These are phyloP conservation scores for Paracentrotus lividus DNA, from an alignment of 53 echinoderm and acorn worm species.

Conservation along the genomic window DNA sequence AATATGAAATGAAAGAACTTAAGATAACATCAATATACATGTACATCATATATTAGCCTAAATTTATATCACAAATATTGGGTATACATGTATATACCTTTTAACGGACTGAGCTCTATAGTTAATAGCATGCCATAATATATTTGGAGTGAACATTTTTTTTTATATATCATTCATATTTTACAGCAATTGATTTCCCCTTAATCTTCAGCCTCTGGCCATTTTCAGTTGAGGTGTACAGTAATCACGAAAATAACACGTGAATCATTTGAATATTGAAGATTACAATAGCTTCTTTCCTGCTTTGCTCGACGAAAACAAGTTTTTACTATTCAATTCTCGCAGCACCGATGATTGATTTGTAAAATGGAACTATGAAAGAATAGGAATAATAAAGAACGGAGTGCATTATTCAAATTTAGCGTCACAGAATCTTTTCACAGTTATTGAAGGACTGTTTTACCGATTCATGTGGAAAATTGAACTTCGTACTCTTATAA, in stretches of 20 bases:
- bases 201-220: slow-evolving; percentile 24
- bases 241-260: neutral
- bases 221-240: slow-evolving; percentile 7
- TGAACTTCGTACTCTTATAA: slow-evolving; percentile 8
- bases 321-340: neutral
- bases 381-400: neutral
- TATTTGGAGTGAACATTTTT: neutral
- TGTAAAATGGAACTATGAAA: neutral
- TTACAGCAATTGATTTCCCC: neutral
- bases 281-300: neutral
- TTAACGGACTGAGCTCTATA: neutral
- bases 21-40: neutral
- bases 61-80: too few species aligned
- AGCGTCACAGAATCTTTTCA: neutral
- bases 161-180: too few species aligned
- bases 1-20: slow-evolving; percentile 15
- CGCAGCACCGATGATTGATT: neutral
- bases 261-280: neutral
- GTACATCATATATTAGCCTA: too few species aligned
- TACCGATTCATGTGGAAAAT: slow-evolving; percentile 1
- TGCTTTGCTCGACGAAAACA: neutral
- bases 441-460: neutral
- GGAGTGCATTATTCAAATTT: neutral
- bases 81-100: neutral
- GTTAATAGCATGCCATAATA: neutral